Conservation (phyloP, 2,797 vertebrate species). For the Sandelia bainsii region DNA sequence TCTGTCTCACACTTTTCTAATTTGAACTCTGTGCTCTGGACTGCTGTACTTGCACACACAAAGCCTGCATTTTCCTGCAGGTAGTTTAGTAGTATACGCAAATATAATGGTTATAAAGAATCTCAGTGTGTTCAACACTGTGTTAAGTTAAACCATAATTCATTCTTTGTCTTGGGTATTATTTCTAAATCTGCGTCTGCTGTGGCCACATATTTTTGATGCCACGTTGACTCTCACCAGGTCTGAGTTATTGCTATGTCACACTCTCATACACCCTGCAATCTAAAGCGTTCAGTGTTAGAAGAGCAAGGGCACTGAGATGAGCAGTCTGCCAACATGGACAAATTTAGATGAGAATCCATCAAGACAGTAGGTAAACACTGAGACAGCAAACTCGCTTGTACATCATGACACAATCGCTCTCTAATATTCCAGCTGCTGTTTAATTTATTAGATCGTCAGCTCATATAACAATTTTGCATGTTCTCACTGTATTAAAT, state of each 20-base stretch:
- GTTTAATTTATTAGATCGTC: conserved; percentile 27
- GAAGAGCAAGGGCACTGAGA: conserved; percentile 25
- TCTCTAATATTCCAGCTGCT: conserved; percentile 28
- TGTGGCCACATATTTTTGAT: neutral
- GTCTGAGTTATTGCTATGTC: conserved; percentile 30
- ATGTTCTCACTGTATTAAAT: neutral
- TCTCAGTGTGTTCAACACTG: neutral
- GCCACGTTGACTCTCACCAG: conserved; percentile 12
- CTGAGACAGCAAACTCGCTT: conserved; percentile 9
- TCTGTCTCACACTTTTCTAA: conserved; percentile 54
- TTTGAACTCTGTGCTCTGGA: conserved; percentile 7
- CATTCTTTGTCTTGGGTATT: neutral
- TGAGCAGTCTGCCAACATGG: conserved; percentile 19
- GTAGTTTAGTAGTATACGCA: conserved; percentile 6
- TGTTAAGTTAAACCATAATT: neutral
- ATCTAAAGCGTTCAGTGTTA: neutral
- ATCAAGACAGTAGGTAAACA: conserved; percentile 33
- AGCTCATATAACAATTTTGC: conserved; percentile 2
- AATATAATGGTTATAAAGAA: neutral
- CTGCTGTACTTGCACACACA: conserved; percentile 9
- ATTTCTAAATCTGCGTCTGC: too few relatives aligned
- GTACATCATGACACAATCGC: conserved; percentile 7
- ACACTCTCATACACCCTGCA: conserved; percentile 15
- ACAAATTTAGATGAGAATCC: conserved; percentile 36
- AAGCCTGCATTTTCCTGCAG: neutral